A percentile compares a stretch with the other conserved stretches of the same genome.
phyloP scores from a whole-genome alignment of 1,140 invertebrate species.

The Olivierus martensii region DNA sequence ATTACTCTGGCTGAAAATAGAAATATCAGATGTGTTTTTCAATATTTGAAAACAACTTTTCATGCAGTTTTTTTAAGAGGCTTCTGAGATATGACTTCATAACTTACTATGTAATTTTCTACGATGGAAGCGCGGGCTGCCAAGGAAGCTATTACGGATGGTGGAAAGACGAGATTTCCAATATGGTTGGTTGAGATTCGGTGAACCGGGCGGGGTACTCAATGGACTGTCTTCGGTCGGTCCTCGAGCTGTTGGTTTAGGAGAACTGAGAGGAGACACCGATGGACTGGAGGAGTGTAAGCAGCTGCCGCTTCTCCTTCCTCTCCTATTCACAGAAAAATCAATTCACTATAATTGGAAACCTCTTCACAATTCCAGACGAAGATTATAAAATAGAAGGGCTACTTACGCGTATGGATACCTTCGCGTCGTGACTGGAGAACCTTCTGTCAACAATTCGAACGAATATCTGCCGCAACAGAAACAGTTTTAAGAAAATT shows the following conservation, averaged over 20 bases:
- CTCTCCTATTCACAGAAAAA: neutral
- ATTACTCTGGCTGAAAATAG: slow-evolving; percentile 20
- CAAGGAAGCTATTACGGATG: slow-evolving; percentile 96
- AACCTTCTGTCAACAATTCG: slow-evolving; percentile 89
- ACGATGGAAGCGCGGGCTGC: slow-evolving; percentile 91
- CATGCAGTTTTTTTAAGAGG: too few relatives aligned
- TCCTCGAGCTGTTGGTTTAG: slow-evolving; percentile 26
- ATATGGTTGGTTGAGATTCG: slow-evolving; percentile 59
- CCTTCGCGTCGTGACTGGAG: slow-evolving; percentile 75
- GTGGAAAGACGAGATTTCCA: slow-evolving; percentile 92
- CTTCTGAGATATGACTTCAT: neutral
- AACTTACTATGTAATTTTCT: slow-evolving; percentile 78
- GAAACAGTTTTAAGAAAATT: neutral
- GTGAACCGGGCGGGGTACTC: slow-evolving; percentile 57
- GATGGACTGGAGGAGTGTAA: slow-evolving; percentile 8
- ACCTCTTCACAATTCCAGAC: neutral
- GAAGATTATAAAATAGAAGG: neutral
- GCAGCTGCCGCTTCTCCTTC: slow-evolving; percentile 5
- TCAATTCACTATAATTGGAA: neutral
- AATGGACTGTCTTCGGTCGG: slow-evolving; percentile 18
- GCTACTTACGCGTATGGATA: slow-evolving; percentile 26
- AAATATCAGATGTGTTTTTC: slow-evolving; percentile 14
- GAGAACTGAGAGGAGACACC: slow-evolving; percentile 26
- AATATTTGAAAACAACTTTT: too few relatives aligned
- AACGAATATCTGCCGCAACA: slow-evolving; percentile 46